Evolutionary conservation across 2,888 invertebrate species (phyloP).

Genomic region (Germaria angustata): DNA sequence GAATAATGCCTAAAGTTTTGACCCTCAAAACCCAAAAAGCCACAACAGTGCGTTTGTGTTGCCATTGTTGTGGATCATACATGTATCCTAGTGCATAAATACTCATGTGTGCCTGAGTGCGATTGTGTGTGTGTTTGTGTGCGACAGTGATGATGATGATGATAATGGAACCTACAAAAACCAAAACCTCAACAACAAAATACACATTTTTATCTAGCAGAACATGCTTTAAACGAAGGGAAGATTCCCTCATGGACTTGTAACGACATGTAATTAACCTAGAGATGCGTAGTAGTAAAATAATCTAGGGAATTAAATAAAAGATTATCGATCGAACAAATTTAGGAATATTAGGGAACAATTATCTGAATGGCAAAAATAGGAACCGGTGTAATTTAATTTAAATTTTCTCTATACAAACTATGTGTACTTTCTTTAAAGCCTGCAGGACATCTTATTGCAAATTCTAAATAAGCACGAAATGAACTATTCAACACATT

Average conservation of each 20-base stretch:
- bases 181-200: conserved; percentile 1
- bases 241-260: not conserved
- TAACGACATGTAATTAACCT: not conserved
- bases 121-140: not conserved
- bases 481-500: too few relatives aligned
- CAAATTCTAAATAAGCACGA: too few relatives aligned
- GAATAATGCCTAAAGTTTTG: conserved; percentile 52
- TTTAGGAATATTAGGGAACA: too few relatives aligned
- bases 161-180: conserved; percentile 12
- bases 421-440: too few relatives aligned
- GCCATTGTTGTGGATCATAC: conserved; percentile 16
- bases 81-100: not conserved
- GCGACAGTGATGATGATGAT: not conserved
- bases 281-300: too few relatives aligned
- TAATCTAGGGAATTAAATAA: too few relatives aligned
- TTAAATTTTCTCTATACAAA: too few relatives aligned
- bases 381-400: too few relatives aligned
- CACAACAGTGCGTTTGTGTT: conserved; percentile 54
- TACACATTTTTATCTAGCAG: not conserved
- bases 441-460: too few relatives aligned
- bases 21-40: conserved; percentile 56
- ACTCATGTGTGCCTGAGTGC: not conserved
- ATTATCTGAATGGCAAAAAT: too few relatives aligned
- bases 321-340: too few relatives aligned
- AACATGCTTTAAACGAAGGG: not conserved